Evolutionary conservation across 2,113 vertebrate species (phyloP).

Genomic region (Psammodynastes pulverulentus): DNA sequence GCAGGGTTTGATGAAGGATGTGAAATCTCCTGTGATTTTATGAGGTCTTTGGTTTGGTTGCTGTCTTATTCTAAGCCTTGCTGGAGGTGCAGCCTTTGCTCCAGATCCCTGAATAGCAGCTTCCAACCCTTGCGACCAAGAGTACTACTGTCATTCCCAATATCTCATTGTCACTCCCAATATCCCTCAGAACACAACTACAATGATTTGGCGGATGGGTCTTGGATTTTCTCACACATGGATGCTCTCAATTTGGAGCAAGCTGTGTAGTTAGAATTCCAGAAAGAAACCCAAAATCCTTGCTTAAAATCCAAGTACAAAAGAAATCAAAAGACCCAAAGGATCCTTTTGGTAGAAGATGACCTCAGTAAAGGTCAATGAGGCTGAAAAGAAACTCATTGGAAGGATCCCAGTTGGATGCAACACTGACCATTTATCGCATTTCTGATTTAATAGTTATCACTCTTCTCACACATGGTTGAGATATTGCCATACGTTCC

Average conservation of each 20-base stretch:
- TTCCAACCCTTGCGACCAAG: too few relatives aligned
- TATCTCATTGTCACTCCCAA: too few relatives aligned
- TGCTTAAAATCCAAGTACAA: not conserved
- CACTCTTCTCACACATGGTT: too few relatives aligned
- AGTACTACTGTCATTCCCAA: too few relatives aligned
- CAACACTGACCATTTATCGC: rapidly evolving
- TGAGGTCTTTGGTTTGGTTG: too few relatives aligned
- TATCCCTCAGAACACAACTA: too few relatives aligned
- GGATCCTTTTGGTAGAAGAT: not conserved
- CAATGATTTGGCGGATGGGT: not conserved
- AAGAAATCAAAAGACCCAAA: not conserved
- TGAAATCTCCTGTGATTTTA: not conserved
- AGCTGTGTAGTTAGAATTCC: not conserved
- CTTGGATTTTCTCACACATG: not conserved
- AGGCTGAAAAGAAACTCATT: not conserved
- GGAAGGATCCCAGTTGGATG: not conserved
- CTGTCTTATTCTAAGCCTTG: not conserved
- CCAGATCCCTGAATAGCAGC: not conserved
- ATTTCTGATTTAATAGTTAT: not conserved
- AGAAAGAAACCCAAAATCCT: not conserved
- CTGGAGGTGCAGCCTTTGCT: too few relatives aligned
- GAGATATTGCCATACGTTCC: not conserved
- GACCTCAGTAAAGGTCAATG: not conserved
- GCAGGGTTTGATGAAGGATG: not conserved
- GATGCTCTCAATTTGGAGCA: not conserved